Evolutionary conservation across 2,797 vertebrate species (phyloP).

Genomic region (Pangasius larnaudii): DNA sequence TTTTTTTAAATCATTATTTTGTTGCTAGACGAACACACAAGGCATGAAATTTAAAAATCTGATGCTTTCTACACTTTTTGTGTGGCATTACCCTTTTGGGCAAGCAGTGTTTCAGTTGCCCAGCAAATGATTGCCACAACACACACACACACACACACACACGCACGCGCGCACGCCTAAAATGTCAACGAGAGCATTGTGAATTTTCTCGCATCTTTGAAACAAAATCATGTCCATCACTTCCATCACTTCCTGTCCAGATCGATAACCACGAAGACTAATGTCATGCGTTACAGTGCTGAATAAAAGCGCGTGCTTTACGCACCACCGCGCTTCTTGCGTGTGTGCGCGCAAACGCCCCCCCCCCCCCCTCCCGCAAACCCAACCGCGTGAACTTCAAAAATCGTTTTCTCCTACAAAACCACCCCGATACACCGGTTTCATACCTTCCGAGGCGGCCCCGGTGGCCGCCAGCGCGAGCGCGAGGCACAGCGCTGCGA

Average conservation of each 20-base stretch:
- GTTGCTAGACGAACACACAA: no score
- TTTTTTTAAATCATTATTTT: no score
- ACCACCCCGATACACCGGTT: not conserved
- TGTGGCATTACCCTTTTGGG: not conserved
- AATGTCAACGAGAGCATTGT: not conserved
- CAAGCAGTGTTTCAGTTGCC: not conserved
- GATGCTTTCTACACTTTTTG: not conserved
- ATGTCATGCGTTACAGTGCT: not conserved
- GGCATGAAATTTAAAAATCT: not conserved
- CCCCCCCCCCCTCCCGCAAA: not conserved
- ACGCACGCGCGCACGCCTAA: not conserved
- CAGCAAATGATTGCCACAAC: not conserved
- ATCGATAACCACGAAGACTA: not conserved
- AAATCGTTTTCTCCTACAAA: not conserved
- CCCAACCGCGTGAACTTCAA: no score
- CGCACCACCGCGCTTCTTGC: not conserved
- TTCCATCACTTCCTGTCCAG: not conserved
- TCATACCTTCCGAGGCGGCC: not conserved
- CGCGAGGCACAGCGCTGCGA: constrained; percentile 18
- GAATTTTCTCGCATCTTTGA: not conserved
- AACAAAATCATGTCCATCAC: not conserved
- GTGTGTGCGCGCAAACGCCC: no score
- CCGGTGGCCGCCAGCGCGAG: constrained; percentile 7
- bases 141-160: not conserved
- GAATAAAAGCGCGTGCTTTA: not conserved